Conservation (phyloP, 2,113 vertebrate species). For the Antechinus flavipes region DNA sequence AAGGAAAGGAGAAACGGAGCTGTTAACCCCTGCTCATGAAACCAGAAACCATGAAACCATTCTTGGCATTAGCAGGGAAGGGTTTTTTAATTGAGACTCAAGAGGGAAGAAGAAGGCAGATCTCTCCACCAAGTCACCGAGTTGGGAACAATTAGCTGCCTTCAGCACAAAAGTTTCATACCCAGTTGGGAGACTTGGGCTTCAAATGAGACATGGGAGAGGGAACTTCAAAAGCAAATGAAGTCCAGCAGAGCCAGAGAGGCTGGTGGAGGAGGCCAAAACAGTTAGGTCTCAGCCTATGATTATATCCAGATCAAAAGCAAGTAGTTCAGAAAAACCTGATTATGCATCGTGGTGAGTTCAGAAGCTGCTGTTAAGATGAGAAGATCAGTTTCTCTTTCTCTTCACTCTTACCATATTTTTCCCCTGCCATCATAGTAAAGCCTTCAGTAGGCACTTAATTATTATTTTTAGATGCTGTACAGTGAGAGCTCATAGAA, state of each 20-base stretch:
- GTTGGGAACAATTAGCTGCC: slow-evolving; percentile 49
- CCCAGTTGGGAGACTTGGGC: not conserved
- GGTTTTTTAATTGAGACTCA: slow-evolving; percentile 65
- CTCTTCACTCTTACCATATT: not conserved
- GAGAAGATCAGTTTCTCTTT: not conserved
- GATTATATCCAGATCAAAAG: slow-evolving; percentile 13
- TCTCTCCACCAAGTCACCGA: not conserved
- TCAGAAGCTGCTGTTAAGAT: not conserved
- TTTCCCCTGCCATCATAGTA: not conserved
- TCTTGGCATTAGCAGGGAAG: not conserved
- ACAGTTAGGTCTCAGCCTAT: not conserved
- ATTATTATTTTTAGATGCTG: not conserved
- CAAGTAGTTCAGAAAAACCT: not conserved
- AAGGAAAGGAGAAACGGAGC: not conserved
- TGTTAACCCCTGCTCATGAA: not conserved
- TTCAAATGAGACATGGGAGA: not conserved
- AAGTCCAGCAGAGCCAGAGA: not conserved
- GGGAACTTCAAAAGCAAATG: slow-evolving; percentile 16
- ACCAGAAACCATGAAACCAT: not conserved
- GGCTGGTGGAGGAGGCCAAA: not conserved
- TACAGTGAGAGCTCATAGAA: not conserved
- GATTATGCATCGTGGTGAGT: not conserved
- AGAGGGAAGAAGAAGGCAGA: not conserved
- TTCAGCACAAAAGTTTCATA: slow-evolving; percentile 45
- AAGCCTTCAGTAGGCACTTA: not conserved